Evolutionary conservation across 2,797 vertebrate genomes (phyloP), one percentile per base, ranked within the genome.

Genomic region (Schizopygopsis pylzovi): DNA sequence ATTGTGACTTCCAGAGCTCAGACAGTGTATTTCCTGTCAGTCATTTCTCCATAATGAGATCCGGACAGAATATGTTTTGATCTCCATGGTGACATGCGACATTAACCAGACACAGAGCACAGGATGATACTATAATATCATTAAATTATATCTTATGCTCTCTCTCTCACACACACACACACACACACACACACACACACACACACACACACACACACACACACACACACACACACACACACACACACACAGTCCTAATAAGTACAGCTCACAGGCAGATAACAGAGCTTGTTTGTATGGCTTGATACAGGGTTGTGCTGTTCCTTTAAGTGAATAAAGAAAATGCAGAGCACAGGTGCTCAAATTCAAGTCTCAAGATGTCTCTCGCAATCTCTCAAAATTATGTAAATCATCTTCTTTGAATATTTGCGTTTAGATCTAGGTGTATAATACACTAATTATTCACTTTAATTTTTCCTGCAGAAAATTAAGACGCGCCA

Each of bases 11-110:
- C 45, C 63, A 81, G 10, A 33, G 61, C 43, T 47, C 65, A 70
- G 43, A 65, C 61, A 33, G 43, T 43, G 54, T 78, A 54, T 65
- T 81, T 37, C 71, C 85, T 67, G 86, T 61, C 63, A 72, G 59
- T 87, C 75, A 49, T 61, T 76, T 79, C 83, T 59, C 43, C 90
- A 87, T 94, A 94, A 95, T 94, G 92, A 92, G 94, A 94, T 95
- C 92, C 93, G 91, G 89, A 91, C 85, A 72, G 82, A 87, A 85
- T 87, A 54, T 76, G 82, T 76, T 91, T 91, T 89, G 83, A 93
- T 95, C 94, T 94, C 94, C 92, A 93, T 94, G 93, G 94, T 94
- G 92, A 95, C 93, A 90, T 90, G 92, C 92, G 90, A 92, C 94
- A 91, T 90, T 92, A 92, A 90, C 83, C 83, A 81, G 75, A 47